Percentiles rank a stretch among this genome's conserved stretches.
Evolutionary conservation across 92 coral and sea anemone genomes (phyloP).

Genomic region (Zoanthus gigantus): DNA sequence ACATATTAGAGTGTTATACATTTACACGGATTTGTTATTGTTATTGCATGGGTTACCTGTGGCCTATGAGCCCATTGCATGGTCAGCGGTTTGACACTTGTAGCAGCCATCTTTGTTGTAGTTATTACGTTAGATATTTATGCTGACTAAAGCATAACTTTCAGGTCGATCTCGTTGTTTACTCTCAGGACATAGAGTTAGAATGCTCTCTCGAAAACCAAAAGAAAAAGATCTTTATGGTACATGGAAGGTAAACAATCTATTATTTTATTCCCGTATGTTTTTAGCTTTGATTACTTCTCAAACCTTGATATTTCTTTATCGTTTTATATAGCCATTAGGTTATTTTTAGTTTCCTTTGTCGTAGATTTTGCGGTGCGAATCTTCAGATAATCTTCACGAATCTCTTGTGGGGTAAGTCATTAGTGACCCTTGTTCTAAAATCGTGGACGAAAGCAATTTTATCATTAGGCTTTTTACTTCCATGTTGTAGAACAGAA

Average conservation of each 20-base stretch:
- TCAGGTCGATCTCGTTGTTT: too few species aligned
- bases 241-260: slow-evolving; percentile 29
- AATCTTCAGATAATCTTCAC: slow-evolving; percentile 22
- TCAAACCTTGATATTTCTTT: neutral
- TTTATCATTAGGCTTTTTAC: too few species aligned
- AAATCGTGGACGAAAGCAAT: neutral
- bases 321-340: too few species aligned
- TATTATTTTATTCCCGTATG: neutral
- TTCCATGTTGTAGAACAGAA: slow-evolving; percentile 14
- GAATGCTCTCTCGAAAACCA: slow-evolving; percentile 23
- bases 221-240: slow-evolving; percentile 46
- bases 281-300: neutral
- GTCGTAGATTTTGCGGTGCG: slow-evolving; percentile 37
- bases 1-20: too few species aligned
- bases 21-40: too few species aligned
- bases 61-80: too few species aligned
- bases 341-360: neutral
- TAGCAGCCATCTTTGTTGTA: too few species aligned
- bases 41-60: too few species aligned
- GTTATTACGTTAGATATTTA: too few species aligned
- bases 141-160: too few species aligned
- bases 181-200: too few species aligned
- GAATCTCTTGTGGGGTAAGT: slow-evolving; percentile 43
- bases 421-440: neutral
- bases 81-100: too few species aligned